Evolutionary conservation across 1,140 invertebrate genomes (phyloP).

Genomic region (Aplysia californica): DNA sequence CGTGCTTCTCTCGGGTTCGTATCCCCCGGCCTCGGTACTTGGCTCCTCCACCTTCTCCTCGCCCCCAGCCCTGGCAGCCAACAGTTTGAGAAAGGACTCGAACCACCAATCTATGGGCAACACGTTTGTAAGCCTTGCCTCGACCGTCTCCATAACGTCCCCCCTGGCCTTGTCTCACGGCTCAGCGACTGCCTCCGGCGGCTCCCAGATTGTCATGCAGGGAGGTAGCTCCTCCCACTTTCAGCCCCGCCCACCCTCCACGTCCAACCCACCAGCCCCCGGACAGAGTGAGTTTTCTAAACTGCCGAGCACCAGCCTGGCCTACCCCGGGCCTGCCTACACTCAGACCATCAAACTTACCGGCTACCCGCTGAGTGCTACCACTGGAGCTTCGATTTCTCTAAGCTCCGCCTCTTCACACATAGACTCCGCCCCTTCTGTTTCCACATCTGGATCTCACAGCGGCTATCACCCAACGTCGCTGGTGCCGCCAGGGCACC

Average conservation of each 20-base stretch:
- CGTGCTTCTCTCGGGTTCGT: background rate
- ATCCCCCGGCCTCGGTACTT: background rate
- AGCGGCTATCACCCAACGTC: background rate
- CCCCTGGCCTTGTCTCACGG: background rate
- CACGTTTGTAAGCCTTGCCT: background rate
- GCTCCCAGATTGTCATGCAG: background rate
- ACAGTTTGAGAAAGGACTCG: no score
- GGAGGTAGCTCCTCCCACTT: slow-evolving; percentile 4
- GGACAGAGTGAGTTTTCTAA: no score
- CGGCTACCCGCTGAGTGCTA: background rate
- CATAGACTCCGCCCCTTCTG: background rate
- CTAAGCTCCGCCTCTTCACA: background rate
- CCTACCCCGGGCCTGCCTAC: background rate
- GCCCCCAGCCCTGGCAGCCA: background rate
- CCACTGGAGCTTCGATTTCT: no score
- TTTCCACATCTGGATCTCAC: background rate
- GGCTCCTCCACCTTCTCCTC: background rate
- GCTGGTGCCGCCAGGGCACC: background rate
- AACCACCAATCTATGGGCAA: slow-evolving; percentile 5
- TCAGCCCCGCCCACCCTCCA: slow-evolving; percentile 15
- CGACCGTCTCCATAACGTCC: background rate
- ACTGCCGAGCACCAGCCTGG: no score
- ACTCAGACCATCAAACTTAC: background rate
- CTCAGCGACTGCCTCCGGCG: background rate
- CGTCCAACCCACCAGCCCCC: no score